phyloP scores from a whole-genome alignment of 2,113 vertebrate species.

The Pantherophis guttatus region DNA sequence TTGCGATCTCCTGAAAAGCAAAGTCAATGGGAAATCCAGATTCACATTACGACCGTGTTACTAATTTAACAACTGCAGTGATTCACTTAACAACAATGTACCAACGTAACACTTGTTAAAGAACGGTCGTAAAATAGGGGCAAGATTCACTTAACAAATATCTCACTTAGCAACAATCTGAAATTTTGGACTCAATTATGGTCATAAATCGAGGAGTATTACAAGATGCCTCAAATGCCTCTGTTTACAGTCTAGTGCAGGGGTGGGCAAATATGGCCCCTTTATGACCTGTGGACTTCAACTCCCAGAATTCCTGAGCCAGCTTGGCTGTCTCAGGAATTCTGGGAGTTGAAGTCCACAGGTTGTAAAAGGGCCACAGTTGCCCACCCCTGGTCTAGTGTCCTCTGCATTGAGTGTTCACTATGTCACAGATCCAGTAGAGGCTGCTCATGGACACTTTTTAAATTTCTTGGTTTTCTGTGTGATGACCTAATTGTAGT shows the following conservation, averaged over 20 bases:
- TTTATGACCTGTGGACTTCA: too few relatives aligned
- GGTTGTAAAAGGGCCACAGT: too few relatives aligned
- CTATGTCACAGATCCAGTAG: neutral
- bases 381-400: neutral
- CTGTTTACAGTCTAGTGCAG: neutral
- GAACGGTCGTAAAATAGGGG: neutral
- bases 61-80: neutral
- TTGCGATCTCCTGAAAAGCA: neutral
- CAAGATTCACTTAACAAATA: neutral
- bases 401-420: neutral
- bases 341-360: too few relatives aligned
- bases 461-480: neutral
- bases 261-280: too few relatives aligned
- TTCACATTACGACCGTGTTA: neutral
- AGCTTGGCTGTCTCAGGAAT: too few relatives aligned
- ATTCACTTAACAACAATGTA: neutral
- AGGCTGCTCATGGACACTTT: neutral
- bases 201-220: neutral
- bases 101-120: neutral
- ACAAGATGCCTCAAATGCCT: neutral
- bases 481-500: neutral
- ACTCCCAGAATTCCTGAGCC: too few relatives aligned
- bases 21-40: neutral
- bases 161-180: neutral
- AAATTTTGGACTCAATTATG: neutral